phyloP scores from a whole-genome alignment of 2,797 vertebrate genomes.

The Zonotrichia albicollis region DNA sequence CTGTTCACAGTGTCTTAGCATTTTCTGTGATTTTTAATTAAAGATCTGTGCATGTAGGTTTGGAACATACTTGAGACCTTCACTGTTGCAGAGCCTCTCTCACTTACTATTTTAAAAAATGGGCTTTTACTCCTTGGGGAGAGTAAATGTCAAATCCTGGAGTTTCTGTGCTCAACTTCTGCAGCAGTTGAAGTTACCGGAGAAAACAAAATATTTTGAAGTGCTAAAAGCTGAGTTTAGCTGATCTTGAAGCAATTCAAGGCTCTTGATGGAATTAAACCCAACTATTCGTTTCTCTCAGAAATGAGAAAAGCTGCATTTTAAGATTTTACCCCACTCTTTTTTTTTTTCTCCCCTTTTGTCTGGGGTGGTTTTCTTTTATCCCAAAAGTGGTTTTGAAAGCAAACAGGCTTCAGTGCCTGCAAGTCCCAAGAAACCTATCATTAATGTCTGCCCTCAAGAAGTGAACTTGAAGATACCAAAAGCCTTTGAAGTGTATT shows the following conservation, averaged over 20 bases:
- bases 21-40: not conserved
- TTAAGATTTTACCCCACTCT: not conserved
- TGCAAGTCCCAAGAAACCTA: not conserved
- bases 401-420: not conserved
- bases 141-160: conserved; percentile 31
- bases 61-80: conserved; percentile 72
- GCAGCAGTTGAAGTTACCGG: conserved; percentile 3
- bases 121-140: not conserved
- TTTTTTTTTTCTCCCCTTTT: not conserved
- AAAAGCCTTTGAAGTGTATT: not conserved
- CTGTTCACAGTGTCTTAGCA: not conserved
- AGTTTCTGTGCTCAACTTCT: conserved; percentile 53
- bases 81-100: not conserved
- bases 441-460: not conserved
- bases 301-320: not conserved
- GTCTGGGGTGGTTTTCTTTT: not conserved
- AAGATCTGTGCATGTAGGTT: not conserved
- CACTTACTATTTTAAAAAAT: not conserved
- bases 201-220: conserved; percentile 60
- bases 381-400: not conserved
- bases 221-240: conserved; percentile 53
- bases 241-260: not conserved
- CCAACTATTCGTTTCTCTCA: not conserved
- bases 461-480: not conserved
- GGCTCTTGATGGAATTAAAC: not conserved